phyloP scores from a whole-genome alignment of 2,888 invertebrate genomes.

The Eutolmus rufibarbis region DNA sequence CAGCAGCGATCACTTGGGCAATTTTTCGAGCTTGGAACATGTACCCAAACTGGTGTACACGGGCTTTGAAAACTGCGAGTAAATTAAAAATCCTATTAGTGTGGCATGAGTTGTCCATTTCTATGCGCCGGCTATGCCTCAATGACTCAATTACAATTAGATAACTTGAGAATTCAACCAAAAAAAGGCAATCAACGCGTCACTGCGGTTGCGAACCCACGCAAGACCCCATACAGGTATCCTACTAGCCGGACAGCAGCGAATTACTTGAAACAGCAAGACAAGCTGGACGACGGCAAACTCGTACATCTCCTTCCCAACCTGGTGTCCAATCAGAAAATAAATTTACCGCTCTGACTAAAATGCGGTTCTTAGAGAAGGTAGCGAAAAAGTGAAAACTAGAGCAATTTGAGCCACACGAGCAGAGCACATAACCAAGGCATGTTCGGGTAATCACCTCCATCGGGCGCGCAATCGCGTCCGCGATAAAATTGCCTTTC shows the following conservation, averaged over 20 bases:
- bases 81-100: neutral
- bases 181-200: slow-evolving; percentile 19
- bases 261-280: neutral
- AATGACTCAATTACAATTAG: slow-evolving; percentile 35
- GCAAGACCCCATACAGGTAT: slow-evolving; percentile 17
- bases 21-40: neutral
- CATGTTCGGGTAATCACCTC: slow-evolving; percentile 7
- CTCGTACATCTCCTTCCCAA: slow-evolving; percentile 31
- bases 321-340: slow-evolving; percentile 25
- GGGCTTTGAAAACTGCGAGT: neutral
- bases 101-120: neutral
- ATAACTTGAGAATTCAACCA: slow-evolving; percentile 13
- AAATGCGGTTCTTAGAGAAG: slow-evolving; percentile 39
- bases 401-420: slow-evolving; percentile 29
- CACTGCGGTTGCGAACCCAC: slow-evolving; percentile 28
- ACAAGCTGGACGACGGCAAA: slow-evolving; percentile 9
- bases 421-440: neutral
- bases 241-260: neutral
- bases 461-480: neutral
- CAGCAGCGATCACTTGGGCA: neutral
- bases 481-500: neutral
- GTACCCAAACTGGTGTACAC: neutral
- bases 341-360: slow-evolving; percentile 22
- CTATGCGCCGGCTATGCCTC: neutral
- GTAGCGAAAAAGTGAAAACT: slow-evolving; percentile 40